A percentile compares a stretch with the other conserved stretches of the same genome.
phyloP scores from a whole-genome alignment of 2,113 vertebrate species.

The Scomber scombrus region DNA sequence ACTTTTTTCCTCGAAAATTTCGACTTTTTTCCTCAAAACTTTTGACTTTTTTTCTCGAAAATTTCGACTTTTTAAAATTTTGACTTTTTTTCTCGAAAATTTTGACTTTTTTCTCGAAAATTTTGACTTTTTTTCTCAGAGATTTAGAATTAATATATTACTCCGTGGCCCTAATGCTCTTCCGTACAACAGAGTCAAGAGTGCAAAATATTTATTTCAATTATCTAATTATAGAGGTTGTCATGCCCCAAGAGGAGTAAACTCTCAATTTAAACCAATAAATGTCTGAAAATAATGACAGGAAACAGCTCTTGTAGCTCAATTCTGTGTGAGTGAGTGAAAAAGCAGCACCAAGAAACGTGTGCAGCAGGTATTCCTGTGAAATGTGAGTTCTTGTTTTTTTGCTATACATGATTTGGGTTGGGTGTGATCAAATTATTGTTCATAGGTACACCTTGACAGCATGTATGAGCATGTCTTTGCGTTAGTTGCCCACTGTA shows the following conservation, averaged over 20 bases:
- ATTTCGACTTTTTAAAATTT: too few species aligned
- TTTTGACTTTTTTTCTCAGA: too few species aligned
- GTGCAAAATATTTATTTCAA: too few species aligned
- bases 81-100: too few species aligned
- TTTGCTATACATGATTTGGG: not conserved
- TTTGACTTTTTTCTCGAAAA: too few species aligned
- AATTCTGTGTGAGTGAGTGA: not conserved
- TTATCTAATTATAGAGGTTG: not conserved
- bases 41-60: too few species aligned
- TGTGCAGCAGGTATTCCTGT: not conserved
- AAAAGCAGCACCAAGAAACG: not conserved
- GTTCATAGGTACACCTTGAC: not conserved
- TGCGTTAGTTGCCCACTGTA: not conserved
- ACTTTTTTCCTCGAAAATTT: too few species aligned
- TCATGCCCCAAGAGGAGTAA: too few species aligned
- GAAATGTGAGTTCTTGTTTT: not conserved
- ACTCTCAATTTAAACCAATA: not conserved
- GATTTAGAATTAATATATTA: too few species aligned
- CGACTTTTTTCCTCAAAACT: too few species aligned
- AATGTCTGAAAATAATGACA: not conserved
- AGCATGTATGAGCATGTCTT: not conserved
- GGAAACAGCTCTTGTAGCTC: not conserved
- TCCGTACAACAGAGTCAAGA: too few species aligned
- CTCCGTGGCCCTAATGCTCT: too few species aligned
- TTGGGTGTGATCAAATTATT: not conserved